phyloP scores from a whole-genome alignment of 1,140 invertebrate species.

The Ridgeia piscesae region DNA sequence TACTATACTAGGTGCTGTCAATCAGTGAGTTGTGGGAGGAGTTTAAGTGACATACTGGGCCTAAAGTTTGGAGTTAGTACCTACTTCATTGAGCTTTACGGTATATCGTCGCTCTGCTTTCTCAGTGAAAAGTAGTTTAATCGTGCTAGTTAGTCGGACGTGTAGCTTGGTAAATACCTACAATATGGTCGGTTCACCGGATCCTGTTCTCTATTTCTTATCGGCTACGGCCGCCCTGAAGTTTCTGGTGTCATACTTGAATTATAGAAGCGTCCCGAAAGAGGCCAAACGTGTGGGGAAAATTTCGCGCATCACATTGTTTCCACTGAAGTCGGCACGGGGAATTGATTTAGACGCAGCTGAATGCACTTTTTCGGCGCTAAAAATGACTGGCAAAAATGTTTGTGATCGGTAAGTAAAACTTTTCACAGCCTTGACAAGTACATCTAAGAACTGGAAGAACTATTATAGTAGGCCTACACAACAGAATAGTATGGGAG shows the following conservation, averaged over 20 bases:
- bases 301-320: background rate
- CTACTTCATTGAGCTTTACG: background rate
- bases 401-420: constrained; percentile 15
- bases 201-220: constrained; percentile 1
- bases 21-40: background rate
- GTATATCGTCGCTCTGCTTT: background rate
- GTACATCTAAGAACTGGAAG: too few species aligned
- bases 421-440: background rate
- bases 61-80: background rate
- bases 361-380: background rate
- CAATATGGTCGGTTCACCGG: background rate
- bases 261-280: background rate
- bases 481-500: too few species aligned
- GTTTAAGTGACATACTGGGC: background rate
- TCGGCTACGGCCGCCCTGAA: background rate
- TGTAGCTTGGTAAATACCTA: background rate
- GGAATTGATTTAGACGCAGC: constrained; percentile 18
- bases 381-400: background rate
- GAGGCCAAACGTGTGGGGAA: background rate
- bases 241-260: background rate
- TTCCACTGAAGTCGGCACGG: constrained; percentile 17
- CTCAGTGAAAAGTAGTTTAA: background rate
- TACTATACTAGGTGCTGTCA: background rate
- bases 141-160: too few species aligned
- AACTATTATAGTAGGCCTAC: too few species aligned